Percentiles rank a stretch among this genome's conserved stretches.
These are phyloP conservation scores for Ridgeia piscesae DNA, from an alignment of 1,140 invertebrate genomes.

Conservation along the genomic window DNA sequence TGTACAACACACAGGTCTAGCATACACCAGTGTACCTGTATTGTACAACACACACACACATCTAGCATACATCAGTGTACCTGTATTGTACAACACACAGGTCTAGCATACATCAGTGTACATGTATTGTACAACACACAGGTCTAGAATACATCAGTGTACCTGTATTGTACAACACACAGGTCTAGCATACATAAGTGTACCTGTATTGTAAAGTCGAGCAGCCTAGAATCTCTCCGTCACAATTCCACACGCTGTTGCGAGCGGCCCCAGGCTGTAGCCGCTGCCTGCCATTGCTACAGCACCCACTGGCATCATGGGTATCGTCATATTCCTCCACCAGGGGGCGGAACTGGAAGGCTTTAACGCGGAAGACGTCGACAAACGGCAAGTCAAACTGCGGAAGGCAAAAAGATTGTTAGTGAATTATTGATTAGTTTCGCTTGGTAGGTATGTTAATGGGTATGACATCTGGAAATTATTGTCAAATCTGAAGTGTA, in stretches of 20 bases:
- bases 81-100: too few species aligned
- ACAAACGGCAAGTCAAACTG: constrained; percentile 77
- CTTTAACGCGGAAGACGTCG: constrained; percentile 73
- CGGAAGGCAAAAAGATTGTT: constrained; percentile 32
- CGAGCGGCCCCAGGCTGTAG: not conserved
- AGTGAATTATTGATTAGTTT: not conserved
- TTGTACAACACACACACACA: too few species aligned
- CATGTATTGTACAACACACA: too few species aligned
- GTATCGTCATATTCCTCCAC: constrained; percentile 12
- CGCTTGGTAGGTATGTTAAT: not conserved
- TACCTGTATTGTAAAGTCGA: constrained; percentile 63
- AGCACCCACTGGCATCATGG: not conserved
- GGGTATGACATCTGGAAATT: too few species aligned
- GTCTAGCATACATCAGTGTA: too few species aligned
- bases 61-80: too few species aligned
- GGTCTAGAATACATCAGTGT: too few species aligned
- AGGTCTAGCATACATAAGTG: not conserved
- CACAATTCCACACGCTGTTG: constrained; percentile 77
- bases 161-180: too few species aligned
- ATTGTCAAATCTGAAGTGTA: not conserved
- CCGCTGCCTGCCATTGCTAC: not conserved
- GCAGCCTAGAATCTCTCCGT: constrained; percentile 76
- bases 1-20: too few species aligned
- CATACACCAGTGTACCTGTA: too few species aligned
- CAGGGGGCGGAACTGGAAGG: constrained; percentile 68